A percentile compares a stretch with the other conserved stretches of the same genome.
phyloP scores from a whole-genome alignment of 2,888 invertebrate species.

The Drosophila neoperkinsi region DNA sequence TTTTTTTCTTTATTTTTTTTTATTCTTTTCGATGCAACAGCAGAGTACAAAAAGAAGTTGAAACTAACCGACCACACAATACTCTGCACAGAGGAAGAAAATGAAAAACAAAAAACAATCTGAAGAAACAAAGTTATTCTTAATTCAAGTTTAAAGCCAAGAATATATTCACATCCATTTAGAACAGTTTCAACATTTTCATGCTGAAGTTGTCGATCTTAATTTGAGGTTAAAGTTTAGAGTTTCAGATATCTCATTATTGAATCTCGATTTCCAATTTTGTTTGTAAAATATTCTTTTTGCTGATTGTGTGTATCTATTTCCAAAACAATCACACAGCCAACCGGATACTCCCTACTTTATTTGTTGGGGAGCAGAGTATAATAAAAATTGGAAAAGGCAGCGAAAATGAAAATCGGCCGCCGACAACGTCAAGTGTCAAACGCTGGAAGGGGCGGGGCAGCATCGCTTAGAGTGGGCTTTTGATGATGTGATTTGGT shows the following conservation, averaged over 20 bases:
- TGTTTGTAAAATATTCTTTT: neutral
- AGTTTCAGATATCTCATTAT: neutral
- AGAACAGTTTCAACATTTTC: neutral
- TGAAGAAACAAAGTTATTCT: neutral
- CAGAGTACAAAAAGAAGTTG: conserved; percentile 8
- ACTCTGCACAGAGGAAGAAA: neutral
- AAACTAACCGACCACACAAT: neutral
- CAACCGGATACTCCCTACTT: neutral
- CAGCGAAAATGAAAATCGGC: conserved; percentile 70
- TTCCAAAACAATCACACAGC: neutral
- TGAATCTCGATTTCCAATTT: neutral
- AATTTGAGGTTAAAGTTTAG: neutral
- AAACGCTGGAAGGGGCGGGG: conserved; percentile 22
- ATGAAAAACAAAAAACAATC: too few species aligned
- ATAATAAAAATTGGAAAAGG: conserved; percentile 35
- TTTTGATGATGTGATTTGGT: conserved; percentile 70
- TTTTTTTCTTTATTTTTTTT: conserved; percentile 33
- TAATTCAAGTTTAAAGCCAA: neutral
- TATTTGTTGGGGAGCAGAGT: neutral
- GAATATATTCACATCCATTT: neutral
- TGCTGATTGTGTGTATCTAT: neutral
- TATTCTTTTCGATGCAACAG: conserved; percentile 34
- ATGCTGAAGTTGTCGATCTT: neutral
- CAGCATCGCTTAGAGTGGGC: conserved; percentile 41
- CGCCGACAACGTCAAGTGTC: conserved; percentile 69